These are phyloP conservation scores for Suillia variegata DNA, from an alignment of 2,888 invertebrate species.

Conservation along the genomic window DNA sequence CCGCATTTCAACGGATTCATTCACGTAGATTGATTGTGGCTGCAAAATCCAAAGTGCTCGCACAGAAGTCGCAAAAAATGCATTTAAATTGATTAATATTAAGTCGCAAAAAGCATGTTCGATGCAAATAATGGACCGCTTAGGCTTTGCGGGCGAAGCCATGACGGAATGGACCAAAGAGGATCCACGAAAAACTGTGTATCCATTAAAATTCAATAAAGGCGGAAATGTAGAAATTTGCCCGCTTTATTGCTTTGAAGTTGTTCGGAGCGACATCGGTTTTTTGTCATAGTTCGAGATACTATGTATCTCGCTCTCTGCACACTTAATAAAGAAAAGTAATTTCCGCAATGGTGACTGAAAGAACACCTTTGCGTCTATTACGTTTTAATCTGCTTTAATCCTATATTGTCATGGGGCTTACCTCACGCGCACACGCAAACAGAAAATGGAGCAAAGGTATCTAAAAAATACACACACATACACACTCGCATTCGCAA, in stretches of 20 bases:
- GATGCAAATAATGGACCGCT: slow-evolving; percentile 7
- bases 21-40: slow-evolving; percentile 9
- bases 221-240: slow-evolving; percentile 9
- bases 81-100: slow-evolving; percentile 19
- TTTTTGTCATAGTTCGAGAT: no score
- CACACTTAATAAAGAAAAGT: slow-evolving; percentile 24
- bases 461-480: no score
- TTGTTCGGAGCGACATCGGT: slow-evolving; percentile 3
- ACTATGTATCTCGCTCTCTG: no score
- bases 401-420: slow-evolving; percentile 16
- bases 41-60: background rate
- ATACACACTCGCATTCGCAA: no score
- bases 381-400: slow-evolving; percentile 22
- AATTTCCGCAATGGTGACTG: slow-evolving; percentile 18
- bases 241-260: background rate
- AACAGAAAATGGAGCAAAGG: background rate
- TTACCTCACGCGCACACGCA: background rate
- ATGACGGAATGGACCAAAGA: background rate
- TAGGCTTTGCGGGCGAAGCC: background rate
- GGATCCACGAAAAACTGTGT: background rate
- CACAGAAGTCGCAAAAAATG: slow-evolving; percentile 7
- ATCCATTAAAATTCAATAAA: slow-evolving; percentile 20
- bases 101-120: background rate
- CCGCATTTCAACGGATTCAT: background rate
- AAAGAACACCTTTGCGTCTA: slow-evolving; percentile 8